Evolutionary conservation across 2,888 invertebrate species (phyloP).

Genomic region (Ennomos fuscantarius): DNA sequence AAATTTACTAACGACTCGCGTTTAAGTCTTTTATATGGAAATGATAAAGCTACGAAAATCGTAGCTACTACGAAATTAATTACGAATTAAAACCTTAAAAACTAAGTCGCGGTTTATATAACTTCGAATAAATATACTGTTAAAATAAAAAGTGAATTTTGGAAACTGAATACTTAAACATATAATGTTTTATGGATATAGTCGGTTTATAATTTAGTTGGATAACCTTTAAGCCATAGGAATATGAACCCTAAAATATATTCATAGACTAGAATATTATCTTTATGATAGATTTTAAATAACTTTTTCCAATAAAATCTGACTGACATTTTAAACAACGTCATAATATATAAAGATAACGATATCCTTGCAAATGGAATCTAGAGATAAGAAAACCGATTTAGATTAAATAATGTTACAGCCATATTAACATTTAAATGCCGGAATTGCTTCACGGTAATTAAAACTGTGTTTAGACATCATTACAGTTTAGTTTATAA

Average conservation of each 20-base stretch:
- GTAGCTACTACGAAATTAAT: constrained; percentile 16
- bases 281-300: constrained; percentile 5
- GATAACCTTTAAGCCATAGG: no score
- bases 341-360: constrained; percentile 19
- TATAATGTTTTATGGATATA: no score
- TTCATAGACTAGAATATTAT: no score
- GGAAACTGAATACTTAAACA: no score
- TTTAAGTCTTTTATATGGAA: constrained; percentile 52
- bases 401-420: constrained; percentile 23
- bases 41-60: constrained; percentile 13
- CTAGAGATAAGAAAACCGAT: constrained; percentile 26
- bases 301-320: constrained; percentile 7
- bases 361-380: constrained; percentile 23
- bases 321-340: constrained; percentile 15
- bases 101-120: no score
- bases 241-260: no score
- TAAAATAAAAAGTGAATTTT: no score
- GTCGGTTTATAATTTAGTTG: no score
- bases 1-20: constrained; percentile 32
- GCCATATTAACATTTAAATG: constrained; percentile 18
- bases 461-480: constrained; percentile 17
- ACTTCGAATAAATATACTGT: no score
- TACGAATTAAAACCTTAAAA: no score
- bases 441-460: constrained; percentile 2
- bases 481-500: constrained; percentile 4